Evolutionary conservation across 2,113 vertebrate genomes (phyloP).

Genomic region (Tragulus kanchil): DNA sequence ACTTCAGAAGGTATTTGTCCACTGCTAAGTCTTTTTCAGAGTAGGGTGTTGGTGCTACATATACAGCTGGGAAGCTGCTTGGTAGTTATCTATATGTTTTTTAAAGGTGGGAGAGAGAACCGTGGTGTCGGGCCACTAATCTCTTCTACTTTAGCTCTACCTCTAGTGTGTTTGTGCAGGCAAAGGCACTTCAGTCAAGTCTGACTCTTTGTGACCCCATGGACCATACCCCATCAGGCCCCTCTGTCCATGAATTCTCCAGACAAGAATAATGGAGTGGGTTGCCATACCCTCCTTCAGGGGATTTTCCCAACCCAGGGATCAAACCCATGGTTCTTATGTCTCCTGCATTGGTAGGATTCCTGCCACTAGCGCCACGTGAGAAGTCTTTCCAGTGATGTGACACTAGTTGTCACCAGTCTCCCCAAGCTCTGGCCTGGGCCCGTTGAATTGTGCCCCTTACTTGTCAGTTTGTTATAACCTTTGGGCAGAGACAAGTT

Average conservation of each 20-base stretch:
- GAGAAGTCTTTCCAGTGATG: not conserved
- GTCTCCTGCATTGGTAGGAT: not conserved
- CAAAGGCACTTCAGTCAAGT: not conserved
- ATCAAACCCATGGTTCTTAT: not conserved
- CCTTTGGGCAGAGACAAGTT: conserved; percentile 22
- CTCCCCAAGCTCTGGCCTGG: not conserved
- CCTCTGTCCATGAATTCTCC: not conserved
- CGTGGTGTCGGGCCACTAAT: not conserved
- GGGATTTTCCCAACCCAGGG: not conserved
- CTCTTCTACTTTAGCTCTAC: conserved; percentile 30
- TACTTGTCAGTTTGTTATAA: conserved; percentile 36
- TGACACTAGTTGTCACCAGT: not conserved
- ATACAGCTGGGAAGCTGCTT: not conserved
- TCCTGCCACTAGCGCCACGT: not conserved
- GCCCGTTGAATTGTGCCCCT: not conserved
- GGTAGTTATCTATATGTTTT: not conserved
- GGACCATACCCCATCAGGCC: not conserved
- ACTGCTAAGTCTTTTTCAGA: conserved; percentile 6
- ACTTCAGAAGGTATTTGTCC: conserved; percentile 14
- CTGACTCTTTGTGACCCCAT: not conserved
- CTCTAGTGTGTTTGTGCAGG: not conserved
- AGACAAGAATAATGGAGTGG: not conserved
- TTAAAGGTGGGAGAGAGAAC: conserved; percentile 1
- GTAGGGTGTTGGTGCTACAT: not conserved
- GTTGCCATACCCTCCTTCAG: not conserved